Percentiles rank a stretch among this genome's conserved stretches.
Evolutionary conservation across 2,797 vertebrate genomes (phyloP).

Genomic region (Pangasius krempfi): DNA sequence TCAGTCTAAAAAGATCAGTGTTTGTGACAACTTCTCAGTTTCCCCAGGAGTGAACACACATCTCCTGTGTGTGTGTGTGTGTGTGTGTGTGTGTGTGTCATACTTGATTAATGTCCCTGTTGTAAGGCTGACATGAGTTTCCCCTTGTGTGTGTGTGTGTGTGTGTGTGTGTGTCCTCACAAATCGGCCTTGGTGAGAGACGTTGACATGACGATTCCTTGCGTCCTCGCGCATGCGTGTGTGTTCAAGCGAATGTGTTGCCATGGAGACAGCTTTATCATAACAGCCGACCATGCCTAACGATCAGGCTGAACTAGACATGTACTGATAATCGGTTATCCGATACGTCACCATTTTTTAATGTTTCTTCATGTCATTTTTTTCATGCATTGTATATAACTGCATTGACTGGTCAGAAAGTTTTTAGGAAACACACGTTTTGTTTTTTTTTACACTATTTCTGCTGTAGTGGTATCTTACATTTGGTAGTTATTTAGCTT

Average conservation of each 20-base stretch:
- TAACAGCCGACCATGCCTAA: not conserved
- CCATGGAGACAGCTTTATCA: not conserved
- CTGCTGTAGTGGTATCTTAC: not conserved
- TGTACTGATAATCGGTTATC: not conserved
- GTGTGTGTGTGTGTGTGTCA: conserved; percentile 13
- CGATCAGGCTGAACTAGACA: not conserved
- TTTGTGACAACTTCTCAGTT: conserved; percentile 34
- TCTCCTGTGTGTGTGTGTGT: conserved; percentile 19
- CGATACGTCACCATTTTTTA: not conserved
- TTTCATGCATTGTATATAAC: not conserved
- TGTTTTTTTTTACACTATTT: not conserved
- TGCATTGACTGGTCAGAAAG: not conserved
- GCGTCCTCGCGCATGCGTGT: not conserved
- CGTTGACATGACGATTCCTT: conserved; percentile 31
- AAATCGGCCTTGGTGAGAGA: conserved; percentile 1
- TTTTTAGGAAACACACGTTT: no score
- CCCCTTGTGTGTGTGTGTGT: not conserved
- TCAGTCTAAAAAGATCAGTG: conserved; percentile 32
- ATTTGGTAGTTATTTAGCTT: not conserved
- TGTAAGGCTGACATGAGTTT: conserved; percentile 11
- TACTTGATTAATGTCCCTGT: conserved; percentile 11
- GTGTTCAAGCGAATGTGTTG: conserved; percentile 4
- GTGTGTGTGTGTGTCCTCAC: conserved; percentile 15
- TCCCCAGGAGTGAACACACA: conserved; percentile 23
- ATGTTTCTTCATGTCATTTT: not conserved